phyloP scores from a whole-genome alignment of 1,140 invertebrate species.

The Heliconius congener region DNA sequence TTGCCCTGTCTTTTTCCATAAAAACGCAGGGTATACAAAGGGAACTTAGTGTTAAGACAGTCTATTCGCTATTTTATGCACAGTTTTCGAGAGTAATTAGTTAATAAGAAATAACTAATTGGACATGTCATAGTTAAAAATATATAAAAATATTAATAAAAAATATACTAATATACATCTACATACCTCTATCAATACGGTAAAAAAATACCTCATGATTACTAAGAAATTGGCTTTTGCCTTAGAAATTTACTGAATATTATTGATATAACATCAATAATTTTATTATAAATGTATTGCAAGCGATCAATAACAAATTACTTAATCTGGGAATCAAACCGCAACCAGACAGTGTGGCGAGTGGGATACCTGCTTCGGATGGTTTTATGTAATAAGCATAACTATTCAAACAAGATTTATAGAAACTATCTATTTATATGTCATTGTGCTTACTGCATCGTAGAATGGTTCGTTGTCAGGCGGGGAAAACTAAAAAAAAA shows the following conservation, averaged over 20 bases:
- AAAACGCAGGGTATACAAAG: too few relatives aligned
- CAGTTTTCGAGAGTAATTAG: too few relatives aligned
- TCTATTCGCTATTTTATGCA: too few relatives aligned
- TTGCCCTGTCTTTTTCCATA: too few relatives aligned
- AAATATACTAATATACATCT: neutral
- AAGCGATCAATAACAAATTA: neutral
- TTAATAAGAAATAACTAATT: too few relatives aligned
- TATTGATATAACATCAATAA: neutral
- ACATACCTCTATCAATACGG: neutral
- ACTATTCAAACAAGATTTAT: neutral
- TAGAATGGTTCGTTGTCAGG: too few relatives aligned
- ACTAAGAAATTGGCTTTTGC: neutral
- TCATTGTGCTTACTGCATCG: too few relatives aligned
- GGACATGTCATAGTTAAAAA: neutral
- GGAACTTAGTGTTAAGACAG: too few relatives aligned
- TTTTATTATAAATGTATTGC: neutral
- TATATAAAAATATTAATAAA: neutral
- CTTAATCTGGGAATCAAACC: constrained; percentile 19
- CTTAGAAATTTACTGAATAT: neutral
- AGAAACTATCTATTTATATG: too few relatives aligned
- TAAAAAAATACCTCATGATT: neutral
- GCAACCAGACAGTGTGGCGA: constrained; percentile 22
- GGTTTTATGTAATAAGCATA: neutral
- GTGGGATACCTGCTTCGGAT: constrained; percentile 19
- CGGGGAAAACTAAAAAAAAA: too few relatives aligned